Base-by-base conservation (phyloP, 2,113 vertebrate genomes). In the Origma solitaria region DNA sequence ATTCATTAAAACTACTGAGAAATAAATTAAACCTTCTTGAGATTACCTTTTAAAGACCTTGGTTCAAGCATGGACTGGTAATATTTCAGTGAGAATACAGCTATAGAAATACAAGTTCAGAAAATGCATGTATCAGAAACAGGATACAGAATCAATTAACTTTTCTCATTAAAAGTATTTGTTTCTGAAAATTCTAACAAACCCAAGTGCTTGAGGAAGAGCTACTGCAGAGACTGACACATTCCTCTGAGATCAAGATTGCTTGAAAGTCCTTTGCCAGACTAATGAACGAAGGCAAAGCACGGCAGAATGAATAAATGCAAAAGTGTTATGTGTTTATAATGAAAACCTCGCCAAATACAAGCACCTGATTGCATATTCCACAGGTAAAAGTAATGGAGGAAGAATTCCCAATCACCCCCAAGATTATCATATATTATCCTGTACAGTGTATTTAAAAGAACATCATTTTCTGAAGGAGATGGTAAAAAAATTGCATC, bases 61-160 rank as follows among this genome's bases (percentile, higher is more conserved):
- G 13, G 13, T 71, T 76, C 45, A 47, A 71, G 38, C 37, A 80
- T 0, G 0, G 16, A 56, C 53, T 51, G 35, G 17, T 19, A 68
- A 69, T 44, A 54, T 45, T 76, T 80, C 45, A 37, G n/a, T 19
- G 8, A 78, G 7, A 79, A 38, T 40, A 47, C 1, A 1, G 23
- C 9, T 77, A 33, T 9, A 77, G 27, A n/a, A 85, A 33, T 22
- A 14, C 9, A 47, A 51, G 25, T 35, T 76, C 71, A 70, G 33
- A 77, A 61, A 65, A 27, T 24, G 40, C 0, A 0, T 11, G 44
- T 17, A 69, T 40, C 22, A 60, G 23, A 21, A 68, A 71, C 0
- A 13, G 31, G 31, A 69, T 35, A 51, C 78, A 51, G 37, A 84
- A 89, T 56, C 38, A 51, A 60, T 61, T n/a, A 9, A n/a, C 11